Percentiles rank a stretch among this genome's conserved stretches.
Evolutionary conservation across 2,888 invertebrate species (phyloP).

Genomic region (Seira musarum): DNA sequence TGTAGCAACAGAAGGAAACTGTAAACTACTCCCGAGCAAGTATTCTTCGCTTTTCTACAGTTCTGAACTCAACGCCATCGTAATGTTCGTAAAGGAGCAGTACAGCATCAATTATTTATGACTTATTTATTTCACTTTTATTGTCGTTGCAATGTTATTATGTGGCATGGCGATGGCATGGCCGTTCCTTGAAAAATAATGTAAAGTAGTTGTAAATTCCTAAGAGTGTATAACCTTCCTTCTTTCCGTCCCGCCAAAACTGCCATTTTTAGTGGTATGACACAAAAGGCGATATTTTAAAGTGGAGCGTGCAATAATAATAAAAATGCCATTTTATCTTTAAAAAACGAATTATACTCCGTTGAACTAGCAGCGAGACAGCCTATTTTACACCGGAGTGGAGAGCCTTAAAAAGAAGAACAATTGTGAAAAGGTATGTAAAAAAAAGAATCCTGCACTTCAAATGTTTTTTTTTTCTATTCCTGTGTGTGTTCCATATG

Average conservation of each 20-base stretch:
- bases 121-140: slow-evolving; percentile 54
- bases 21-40: not conserved
- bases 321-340: slow-evolving; percentile 4
- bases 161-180: slow-evolving; percentile 25
- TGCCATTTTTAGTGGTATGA: not conserved
- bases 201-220: no score
- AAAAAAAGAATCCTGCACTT: not conserved
- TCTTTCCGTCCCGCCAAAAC: no score
- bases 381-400: not conserved
- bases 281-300: not conserved
- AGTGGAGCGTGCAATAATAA: not conserved
- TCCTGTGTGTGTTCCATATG: no score
- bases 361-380: not conserved
- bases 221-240: not conserved
- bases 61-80: not conserved
- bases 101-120: slow-evolving; percentile 53
- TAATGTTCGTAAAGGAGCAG: not conserved
- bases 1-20: not conserved
- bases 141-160: slow-evolving; percentile 42
- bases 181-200: slow-evolving; percentile 2
- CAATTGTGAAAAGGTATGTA: not conserved
- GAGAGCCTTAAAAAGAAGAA: not conserved
- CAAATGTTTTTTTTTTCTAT: not conserved
- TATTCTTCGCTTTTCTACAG: not conserved
- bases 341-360: not conserved